These are phyloP conservation scores for Dryobates pubescens DNA, from an alignment of 2,797 vertebrate species.

Conservation along the genomic window DNA sequence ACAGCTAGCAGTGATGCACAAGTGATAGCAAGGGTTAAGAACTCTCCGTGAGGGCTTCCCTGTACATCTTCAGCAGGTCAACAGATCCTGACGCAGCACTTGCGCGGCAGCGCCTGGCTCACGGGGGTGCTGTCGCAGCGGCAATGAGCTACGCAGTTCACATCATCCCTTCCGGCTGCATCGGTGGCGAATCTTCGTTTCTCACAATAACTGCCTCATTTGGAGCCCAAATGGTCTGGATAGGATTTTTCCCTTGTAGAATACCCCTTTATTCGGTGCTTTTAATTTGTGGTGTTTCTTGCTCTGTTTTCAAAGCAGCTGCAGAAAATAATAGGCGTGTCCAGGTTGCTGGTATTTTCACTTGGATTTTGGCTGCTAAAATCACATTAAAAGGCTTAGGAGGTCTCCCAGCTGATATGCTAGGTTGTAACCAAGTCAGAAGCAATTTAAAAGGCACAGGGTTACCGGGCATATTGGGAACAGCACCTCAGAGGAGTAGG, in stretches of 20 bases:
- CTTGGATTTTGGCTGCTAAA: neutral
- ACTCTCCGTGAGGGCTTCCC: neutral
- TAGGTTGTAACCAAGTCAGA: neutral
- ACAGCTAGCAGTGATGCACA: neutral
- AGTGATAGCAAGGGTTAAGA: neutral
- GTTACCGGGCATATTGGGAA: neutral
- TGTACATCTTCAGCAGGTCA: accelerated
- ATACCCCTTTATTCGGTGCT: neutral
- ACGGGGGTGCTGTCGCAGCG: accelerated
- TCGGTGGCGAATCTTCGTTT: neutral
- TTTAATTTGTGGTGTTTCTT: neutral
- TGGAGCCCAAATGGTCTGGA: neutral
- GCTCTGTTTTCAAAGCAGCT: neutral
- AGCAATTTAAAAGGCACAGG: accelerated
- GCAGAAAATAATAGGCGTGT: neutral
- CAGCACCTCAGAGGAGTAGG: neutral
- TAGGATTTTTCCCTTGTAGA: neutral
- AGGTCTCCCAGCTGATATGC: neutral
- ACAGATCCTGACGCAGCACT: neutral
- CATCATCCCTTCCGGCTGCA: neutral
- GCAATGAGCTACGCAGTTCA: neutral
- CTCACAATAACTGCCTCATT: neutral
- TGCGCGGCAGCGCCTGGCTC: neutral
- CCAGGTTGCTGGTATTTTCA: neutral
- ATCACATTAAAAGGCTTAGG: neutral